Evolutionary conservation across 2,113 vertebrate genomes (phyloP).

Genomic region (zebrafish (Danio rerio)): DNA sequence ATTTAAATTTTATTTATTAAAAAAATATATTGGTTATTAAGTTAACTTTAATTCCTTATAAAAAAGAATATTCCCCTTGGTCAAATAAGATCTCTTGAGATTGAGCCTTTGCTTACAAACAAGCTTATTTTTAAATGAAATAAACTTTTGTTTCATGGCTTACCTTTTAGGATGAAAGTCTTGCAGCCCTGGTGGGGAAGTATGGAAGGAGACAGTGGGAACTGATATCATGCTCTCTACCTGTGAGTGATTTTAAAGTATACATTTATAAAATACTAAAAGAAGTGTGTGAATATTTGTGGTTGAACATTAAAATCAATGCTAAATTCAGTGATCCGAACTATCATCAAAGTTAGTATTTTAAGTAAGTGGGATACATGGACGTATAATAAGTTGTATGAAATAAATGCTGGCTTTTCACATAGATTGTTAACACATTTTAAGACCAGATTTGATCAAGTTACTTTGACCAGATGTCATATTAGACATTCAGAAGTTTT

Average conservation of each 20-base stretch:
- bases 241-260: slow-evolving; percentile 84
- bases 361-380: too few relatives aligned
- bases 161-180: slow-evolving; percentile 84
- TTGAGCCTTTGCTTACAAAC: too few relatives aligned
- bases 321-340: too few relatives aligned
- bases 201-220: slow-evolving; percentile 90
- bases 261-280: background rate
- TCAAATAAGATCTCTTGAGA: background rate
- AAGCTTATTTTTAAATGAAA: background rate
- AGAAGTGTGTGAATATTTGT: background rate
- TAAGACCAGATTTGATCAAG: too few relatives aligned
- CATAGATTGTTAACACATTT: too few relatives aligned
- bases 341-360: too few relatives aligned
- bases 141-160: slow-evolving; percentile 14
- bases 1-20: too few relatives aligned
- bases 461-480: too few relatives aligned
- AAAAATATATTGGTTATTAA: background rate
- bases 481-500: too few relatives aligned
- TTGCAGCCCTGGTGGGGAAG: slow-evolving; percentile 85
- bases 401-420: too few relatives aligned
- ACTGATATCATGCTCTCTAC: slow-evolving; percentile 85
- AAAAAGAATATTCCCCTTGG: background rate
- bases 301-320: too few relatives aligned
- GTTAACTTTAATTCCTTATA: background rate
- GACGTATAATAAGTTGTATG: too few relatives aligned